A percentile compares a stretch with the other conserved stretches of the same genome.
phyloP scores from a whole-genome alignment of 2,888 invertebrate species.

The Lymantria monacha region DNA sequence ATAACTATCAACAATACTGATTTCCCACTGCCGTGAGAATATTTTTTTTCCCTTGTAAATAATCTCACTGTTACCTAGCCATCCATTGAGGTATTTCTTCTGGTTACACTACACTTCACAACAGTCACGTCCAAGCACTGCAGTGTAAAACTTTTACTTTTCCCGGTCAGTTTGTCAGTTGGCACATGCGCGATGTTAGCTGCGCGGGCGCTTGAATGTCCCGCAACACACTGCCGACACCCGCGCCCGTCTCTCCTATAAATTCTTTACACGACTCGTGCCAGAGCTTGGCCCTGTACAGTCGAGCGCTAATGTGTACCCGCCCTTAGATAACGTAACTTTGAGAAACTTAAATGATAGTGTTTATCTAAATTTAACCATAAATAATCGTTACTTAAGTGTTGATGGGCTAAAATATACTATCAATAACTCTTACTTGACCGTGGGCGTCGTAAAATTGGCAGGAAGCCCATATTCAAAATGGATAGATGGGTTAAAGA shows the following conservation, averaged over 20 bases:
- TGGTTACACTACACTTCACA: conserved; percentile 44
- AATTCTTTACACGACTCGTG: conserved; percentile 78
- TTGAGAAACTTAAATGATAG: neutral
- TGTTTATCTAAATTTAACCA: neutral
- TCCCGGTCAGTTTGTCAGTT: conserved; percentile 29
- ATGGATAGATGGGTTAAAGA: too few species aligned
- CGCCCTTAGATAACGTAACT: conserved; percentile 44
- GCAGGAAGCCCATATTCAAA: too few species aligned
- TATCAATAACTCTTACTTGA: too few species aligned
- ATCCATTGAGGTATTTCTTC: conserved; percentile 59
- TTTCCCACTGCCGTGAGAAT: conserved; percentile 37
- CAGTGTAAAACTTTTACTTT: conserved; percentile 56
- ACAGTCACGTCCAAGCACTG: conserved; percentile 28
- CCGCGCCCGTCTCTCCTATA: conserved; percentile 70
- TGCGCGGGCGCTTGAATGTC: conserved; percentile 39
- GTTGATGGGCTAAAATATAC: too few species aligned
- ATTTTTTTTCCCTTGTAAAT: conserved; percentile 32
- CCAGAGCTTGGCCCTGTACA: conserved; percentile 72
- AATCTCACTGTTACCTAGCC: conserved; percentile 55
- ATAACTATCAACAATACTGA: conserved; percentile 25
- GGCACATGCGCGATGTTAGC: conserved; percentile 14
- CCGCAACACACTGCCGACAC: conserved; percentile 52
- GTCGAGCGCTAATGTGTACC: conserved; percentile 43
- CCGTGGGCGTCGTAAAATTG: too few species aligned
- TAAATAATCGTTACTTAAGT: too few species aligned